Evolutionary conservation across 2,113 vertebrate species (phyloP).

Genomic region (Epinephelus moara): DNA sequence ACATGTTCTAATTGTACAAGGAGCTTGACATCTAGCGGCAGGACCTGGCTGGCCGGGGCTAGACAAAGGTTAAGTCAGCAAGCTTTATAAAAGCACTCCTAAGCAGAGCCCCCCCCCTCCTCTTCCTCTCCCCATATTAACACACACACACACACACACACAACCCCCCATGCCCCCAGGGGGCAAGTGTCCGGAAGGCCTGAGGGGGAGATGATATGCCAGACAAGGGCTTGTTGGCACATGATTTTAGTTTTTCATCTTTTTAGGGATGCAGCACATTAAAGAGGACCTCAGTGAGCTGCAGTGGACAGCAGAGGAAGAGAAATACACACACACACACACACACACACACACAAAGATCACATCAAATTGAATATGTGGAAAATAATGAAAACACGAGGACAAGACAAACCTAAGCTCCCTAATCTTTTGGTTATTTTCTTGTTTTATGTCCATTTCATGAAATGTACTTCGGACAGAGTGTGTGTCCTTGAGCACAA

Average conservation of each 20-base stretch:
- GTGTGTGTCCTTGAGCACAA: slow-evolving; percentile 31
- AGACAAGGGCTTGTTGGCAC: slow-evolving; percentile 79
- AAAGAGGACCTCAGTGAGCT: slow-evolving; percentile 53
- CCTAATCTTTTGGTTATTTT: neutral
- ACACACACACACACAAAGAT: neutral
- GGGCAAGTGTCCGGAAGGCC: slow-evolving; percentile 70
- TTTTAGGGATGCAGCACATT: slow-evolving; percentile 67
- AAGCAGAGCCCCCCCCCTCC: slow-evolving; percentile 82
- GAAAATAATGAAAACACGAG: neutral
- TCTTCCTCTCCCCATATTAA: slow-evolving; percentile 18
- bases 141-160: slow-evolving; percentile 21
- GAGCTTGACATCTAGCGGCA: slow-evolving; percentile 93
- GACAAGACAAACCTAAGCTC: neutral
- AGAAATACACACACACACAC: neutral
- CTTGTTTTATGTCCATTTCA: slow-evolving; percentile 9
- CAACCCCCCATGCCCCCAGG: slow-evolving; percentile 45
- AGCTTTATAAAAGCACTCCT: slow-evolving; percentile 89
- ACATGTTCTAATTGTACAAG: slow-evolving; percentile 95
- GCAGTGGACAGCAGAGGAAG: slow-evolving; percentile 40
- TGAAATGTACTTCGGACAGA: neutral
- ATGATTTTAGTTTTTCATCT: slow-evolving; percentile 79
- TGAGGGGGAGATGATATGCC: slow-evolving; percentile 76
- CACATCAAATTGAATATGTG: neutral
- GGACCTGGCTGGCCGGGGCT: slow-evolving; percentile 88
- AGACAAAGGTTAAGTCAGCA: slow-evolving; percentile 98